Conservation (phyloP, 2,888 invertebrate genomes). For the Tachina grossa region DNA sequence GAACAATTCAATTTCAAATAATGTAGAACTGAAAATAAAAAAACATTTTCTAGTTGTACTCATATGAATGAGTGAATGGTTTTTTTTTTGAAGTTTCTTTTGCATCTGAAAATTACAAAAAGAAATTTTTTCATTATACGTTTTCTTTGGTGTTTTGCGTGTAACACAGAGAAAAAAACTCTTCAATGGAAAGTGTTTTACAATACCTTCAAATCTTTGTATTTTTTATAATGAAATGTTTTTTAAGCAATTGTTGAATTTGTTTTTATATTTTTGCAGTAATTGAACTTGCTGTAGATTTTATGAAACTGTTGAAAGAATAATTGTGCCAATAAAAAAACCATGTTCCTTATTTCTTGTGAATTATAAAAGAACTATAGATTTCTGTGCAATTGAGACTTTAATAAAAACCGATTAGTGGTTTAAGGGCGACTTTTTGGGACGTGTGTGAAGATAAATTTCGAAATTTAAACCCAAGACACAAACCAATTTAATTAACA, state of each 20-base stretch:
- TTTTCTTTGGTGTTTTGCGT: slow-evolving; percentile 15
- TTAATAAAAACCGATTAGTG: slow-evolving; percentile 15
- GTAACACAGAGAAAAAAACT: slow-evolving; percentile 27
- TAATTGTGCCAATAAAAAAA: slow-evolving; percentile 26
- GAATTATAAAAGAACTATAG: neutral
- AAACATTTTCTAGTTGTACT: slow-evolving; percentile 4
- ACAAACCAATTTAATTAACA: too few relatives aligned
- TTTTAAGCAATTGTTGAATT: slow-evolving; percentile 16
- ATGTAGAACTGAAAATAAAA: neutral
- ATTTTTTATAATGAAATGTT: slow-evolving; percentile 26
- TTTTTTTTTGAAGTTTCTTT: slow-evolving; percentile 6
- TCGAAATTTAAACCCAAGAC: too few relatives aligned
- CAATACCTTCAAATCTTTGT: slow-evolving; percentile 26
- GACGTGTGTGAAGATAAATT: too few relatives aligned
- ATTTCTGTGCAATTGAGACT: slow-evolving; percentile 21
- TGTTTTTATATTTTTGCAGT: slow-evolving; percentile 8
- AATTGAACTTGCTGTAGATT: slow-evolving; percentile 34
- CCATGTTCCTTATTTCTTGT: neutral
- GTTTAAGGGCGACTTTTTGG: too few relatives aligned
- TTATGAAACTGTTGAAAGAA: neutral
- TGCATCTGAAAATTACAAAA: slow-evolving; percentile 21
- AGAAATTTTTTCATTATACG: slow-evolving; percentile 25
- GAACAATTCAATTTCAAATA: slow-evolving; percentile 48
- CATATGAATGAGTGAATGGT: slow-evolving; percentile 27
- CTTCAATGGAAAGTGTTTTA: slow-evolving; percentile 69